Base-by-base conservation (phyloP, 2,797 vertebrate genomes). In the Pempheris klunzingeri region DNA sequence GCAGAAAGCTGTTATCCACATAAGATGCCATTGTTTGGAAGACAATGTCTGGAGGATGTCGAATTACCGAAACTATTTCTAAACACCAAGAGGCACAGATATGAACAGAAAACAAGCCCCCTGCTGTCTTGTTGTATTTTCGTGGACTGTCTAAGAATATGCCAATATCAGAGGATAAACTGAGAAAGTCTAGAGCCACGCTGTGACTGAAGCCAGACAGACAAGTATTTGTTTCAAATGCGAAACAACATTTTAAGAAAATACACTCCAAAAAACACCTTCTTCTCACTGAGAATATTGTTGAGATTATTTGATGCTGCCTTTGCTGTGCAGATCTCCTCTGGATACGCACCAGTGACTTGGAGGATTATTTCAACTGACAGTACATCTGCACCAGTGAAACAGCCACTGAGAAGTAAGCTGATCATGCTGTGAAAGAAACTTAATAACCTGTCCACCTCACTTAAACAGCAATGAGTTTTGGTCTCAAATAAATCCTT, bases 1-100 rank as follows among this genome's bases (percentile, higher is more conserved):
- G 95, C 76, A 95, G 92, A 93, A 95, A 96, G 84, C 94, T 96
- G 92, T 96, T 96, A 95, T 96, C 95, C 94, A 96, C 95, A 92
- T 96, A 96, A 87, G 95, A 96, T 87, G 93, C 94, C 94, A 95
- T 96, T 88, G 92, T 93, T 74, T 76, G 55, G 8, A 72, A 18
- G 58, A 71, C 5, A n/a, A 38, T 1, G 26, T 41, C 71, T 60
- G 47, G 34, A 77, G 71, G 77, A 87, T 74, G 78, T 60, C 55
- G 28, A 44, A 81, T 68, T 58, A n/a, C 30, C 60, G n/a, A 64
- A 60, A 68, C 24, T 74, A 55, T 72, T 71, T 71, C 44, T 68
- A 61, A 80, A 77, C 17, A 54, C 61, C 28, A 62, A 55, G 61
- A 52, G 49, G 58, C 43, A 41, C 9, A 82, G 52, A 78, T 72